These are phyloP conservation scores for Urocynchramus pylzowi DNA, from an alignment of 2,113 vertebrate genomes.

Conservation along the genomic window DNA sequence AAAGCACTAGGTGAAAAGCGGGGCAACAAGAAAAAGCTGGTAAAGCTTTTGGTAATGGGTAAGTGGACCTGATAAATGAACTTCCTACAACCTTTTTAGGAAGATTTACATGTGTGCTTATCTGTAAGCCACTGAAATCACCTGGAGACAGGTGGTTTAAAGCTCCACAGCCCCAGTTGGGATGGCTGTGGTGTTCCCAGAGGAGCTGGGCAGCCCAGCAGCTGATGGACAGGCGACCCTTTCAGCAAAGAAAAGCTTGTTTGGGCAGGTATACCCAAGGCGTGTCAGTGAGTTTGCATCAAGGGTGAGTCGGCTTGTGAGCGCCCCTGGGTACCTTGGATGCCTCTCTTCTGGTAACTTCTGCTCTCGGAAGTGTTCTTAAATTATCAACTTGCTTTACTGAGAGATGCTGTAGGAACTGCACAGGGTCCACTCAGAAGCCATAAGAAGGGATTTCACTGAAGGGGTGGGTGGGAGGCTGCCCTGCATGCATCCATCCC, in stretches of 20 bases:
- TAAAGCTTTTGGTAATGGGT: not conserved
- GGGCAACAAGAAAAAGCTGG: not conserved
- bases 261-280: not conserved
- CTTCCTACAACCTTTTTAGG: not conserved
- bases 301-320: not conserved
- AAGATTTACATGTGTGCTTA: not conserved
- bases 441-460: not conserved
- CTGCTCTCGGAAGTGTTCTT: rapidly evolving
- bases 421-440: not conserved
- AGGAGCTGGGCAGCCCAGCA: not conserved
- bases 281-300: rapidly evolving
- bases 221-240: too few species aligned
- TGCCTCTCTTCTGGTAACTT: not conserved
- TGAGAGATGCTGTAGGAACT: not conserved
- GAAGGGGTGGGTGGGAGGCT: not conserved
- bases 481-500: not conserved
- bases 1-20: not conserved
- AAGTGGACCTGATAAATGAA: not conserved
- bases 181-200: not conserved
- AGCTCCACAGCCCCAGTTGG: not conserved
- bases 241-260: not conserved
- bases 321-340: too few species aligned
- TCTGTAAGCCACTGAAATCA: not conserved
- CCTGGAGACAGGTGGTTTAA: not conserved
- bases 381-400: not conserved